phyloP scores from a whole-genome alignment of 2,113 vertebrate genomes.

The Hystrix brachyura region DNA sequence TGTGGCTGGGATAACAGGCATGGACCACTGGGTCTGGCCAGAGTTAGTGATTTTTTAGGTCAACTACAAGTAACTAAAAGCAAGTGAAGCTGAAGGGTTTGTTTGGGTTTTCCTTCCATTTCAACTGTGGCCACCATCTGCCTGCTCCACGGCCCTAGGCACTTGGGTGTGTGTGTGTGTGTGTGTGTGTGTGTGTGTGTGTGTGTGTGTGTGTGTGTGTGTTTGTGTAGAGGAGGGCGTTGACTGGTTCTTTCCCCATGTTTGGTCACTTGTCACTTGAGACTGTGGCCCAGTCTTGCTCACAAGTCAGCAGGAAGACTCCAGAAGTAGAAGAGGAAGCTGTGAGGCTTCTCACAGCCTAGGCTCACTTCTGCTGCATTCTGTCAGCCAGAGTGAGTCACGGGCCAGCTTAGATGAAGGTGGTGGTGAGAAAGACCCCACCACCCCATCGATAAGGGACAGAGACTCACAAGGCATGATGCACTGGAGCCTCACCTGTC shows the following conservation, averaged over 20 bases:
- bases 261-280: not conserved
- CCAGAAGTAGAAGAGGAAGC: not conserved
- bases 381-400: not conserved
- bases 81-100: not conserved
- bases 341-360: not conserved
- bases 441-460: not conserved
- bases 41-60: not conserved
- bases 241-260: not conserved
- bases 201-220: not conserved
- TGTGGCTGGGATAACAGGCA: not conserved
- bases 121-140: not conserved
- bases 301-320: not conserved
- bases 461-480: fast-evolving
- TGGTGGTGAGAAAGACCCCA: not conserved
- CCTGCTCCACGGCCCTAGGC: not conserved
- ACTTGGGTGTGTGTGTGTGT: not conserved
- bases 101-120: not conserved
- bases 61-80: not conserved
- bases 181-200: not conserved
- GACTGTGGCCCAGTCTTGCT: not conserved
- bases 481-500: not conserved
- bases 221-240: not conserved
- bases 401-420: not conserved
- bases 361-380: fast-evolving
- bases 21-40: not conserved